These are phyloP conservation scores for Ceyx margarethae DNA, from an alignment of 2,113 vertebrate species.

Conservation along the genomic window DNA sequence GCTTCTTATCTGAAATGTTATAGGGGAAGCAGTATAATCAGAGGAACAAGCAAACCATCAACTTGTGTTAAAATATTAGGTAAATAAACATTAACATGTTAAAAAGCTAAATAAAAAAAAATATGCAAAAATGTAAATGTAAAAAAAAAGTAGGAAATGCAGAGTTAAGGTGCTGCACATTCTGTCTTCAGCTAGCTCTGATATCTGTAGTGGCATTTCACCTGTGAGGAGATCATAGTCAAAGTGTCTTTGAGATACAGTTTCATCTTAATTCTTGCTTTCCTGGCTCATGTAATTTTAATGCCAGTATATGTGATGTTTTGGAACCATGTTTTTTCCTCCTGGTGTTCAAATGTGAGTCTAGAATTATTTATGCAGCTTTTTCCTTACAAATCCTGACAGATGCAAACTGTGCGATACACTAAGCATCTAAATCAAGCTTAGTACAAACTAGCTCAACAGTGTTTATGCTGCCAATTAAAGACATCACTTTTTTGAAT, in stretches of 20 bases:
- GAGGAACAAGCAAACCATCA: not conserved
- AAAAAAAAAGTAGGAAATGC: not conserved
- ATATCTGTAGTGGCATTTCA: not conserved
- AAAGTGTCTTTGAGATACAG: not conserved
- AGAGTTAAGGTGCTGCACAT: not conserved
- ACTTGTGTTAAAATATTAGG: not conserved
- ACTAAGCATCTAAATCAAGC: slow-evolving; percentile 34
- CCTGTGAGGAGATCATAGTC: not conserved
- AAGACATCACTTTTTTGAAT: slow-evolving; percentile 73
- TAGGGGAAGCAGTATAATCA: not conserved
- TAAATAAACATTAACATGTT: not conserved
- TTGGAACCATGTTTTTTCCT: not conserved
- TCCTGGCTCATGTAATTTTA: not conserved
- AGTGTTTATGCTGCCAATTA: slow-evolving; percentile 75
- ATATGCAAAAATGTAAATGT: not conserved
- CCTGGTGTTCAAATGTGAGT: not conserved
- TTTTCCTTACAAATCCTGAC: slow-evolving; percentile 45
- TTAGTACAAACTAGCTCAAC: slow-evolving; percentile 32
- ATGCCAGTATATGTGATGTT: not conserved
- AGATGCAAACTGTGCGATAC: slow-evolving; percentile 51
- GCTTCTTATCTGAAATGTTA: not conserved
- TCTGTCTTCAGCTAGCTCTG: not conserved
- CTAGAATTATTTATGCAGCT: slow-evolving; percentile 32
- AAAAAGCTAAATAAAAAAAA: not conserved
- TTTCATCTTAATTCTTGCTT: not conserved